phyloP scores from a whole-genome alignment of 2,797 vertebrate genomes.

The Myotis pilosus region DNA sequence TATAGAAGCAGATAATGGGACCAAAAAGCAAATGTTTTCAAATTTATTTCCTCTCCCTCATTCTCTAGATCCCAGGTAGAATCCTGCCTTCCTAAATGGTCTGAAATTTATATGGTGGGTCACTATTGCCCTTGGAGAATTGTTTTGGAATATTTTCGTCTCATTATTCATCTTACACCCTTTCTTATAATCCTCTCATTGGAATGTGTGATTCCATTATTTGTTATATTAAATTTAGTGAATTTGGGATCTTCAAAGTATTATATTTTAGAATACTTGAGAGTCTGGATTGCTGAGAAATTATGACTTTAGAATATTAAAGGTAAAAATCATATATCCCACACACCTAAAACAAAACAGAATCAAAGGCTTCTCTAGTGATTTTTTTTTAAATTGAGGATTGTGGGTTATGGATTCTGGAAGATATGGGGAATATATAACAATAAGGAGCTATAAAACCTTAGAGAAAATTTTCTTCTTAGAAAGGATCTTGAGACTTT shows the following conservation, averaged over 20 bases:
- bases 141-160: background rate
- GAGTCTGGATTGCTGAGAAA: background rate
- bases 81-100: background rate
- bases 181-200: background rate
- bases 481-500: background rate
- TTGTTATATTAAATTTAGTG: slow-evolving; percentile 13
- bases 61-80: background rate
- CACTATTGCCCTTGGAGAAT: background rate
- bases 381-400: background rate
- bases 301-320: background rate
- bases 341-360: background rate
- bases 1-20: background rate
- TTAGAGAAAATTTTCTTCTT: background rate
- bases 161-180: background rate
- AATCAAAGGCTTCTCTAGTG: background rate
- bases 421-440: background rate
- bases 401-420: background rate
- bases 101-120: background rate
- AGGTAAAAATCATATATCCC: background rate
- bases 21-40: background rate
- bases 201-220: background rate
- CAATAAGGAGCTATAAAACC: background rate
- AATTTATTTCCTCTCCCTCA: background rate
- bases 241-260: slow-evolving; percentile 9
- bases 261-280: background rate